phyloP scores from a whole-genome alignment of 2,797 vertebrate genomes.

The Odontamblyopus rebecca region DNA sequence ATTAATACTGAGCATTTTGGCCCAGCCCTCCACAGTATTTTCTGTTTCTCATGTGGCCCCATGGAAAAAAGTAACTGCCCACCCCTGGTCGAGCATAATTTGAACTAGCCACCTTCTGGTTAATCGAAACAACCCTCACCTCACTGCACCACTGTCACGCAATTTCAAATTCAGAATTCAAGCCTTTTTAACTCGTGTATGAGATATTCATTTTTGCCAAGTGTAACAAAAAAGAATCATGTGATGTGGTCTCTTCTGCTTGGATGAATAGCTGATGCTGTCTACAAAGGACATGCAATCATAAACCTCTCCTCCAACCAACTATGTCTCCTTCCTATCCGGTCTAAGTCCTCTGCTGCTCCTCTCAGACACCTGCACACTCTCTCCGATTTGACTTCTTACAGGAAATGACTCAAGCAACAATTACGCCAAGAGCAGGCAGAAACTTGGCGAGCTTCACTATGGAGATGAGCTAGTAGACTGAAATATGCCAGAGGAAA shows the following conservation, averaged over 20 bases:
- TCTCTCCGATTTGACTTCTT: slow-evolving; percentile 12
- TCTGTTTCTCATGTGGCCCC: no score
- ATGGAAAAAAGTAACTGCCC: no score
- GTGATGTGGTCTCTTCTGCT: slow-evolving; percentile 48
- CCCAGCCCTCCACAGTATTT: no score
- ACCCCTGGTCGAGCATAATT: neutral
- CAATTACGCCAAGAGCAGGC: slow-evolving; percentile 5
- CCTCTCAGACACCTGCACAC: slow-evolving; percentile 10
- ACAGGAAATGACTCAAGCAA: slow-evolving; percentile 7
- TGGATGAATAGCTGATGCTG: slow-evolving; percentile 55
- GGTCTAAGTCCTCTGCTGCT: neutral
- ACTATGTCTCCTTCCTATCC: slow-evolving; percentile 18
- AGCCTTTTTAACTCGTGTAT: neutral
- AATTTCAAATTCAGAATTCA: neutral
- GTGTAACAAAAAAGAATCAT: slow-evolving; percentile 36
- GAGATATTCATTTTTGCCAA: neutral
- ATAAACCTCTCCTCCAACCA: slow-evolving; percentile 35
- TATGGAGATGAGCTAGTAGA: slow-evolving; percentile 2
- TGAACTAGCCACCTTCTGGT: neutral
- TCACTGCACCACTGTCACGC: neutral
- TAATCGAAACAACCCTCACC: neutral
- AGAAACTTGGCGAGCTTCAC: slow-evolving; percentile 3
- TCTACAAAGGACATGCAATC: slow-evolving; percentile 57
- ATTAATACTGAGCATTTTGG: no score
- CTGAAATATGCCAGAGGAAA: slow-evolving; percentile 8